These are phyloP conservation scores for Bostrychus sinensis DNA, from an alignment of 2,113 vertebrate species.

Conservation along the genomic window DNA sequence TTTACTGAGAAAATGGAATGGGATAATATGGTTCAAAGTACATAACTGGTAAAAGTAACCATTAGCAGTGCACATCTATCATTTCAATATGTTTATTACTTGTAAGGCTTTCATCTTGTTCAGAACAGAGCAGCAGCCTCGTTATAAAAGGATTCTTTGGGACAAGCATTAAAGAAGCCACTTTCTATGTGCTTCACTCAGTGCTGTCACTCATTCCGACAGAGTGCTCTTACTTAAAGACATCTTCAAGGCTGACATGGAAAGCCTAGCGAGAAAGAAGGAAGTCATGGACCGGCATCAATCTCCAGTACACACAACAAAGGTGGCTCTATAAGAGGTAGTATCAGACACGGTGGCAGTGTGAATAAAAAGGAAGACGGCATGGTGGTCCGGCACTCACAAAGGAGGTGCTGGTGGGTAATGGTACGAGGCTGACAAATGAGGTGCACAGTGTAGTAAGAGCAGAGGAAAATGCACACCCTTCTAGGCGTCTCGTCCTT, in stretches of 20 bases:
- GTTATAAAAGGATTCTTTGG: conserved; percentile 9
- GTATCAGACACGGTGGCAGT: conserved; percentile 3
- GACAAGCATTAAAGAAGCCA: conserved; percentile 14
- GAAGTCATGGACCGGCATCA: conserved; percentile 33
- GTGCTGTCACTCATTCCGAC: conserved; percentile 42
- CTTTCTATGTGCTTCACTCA: conserved; percentile 28
- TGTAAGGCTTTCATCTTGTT: conserved; percentile 8
- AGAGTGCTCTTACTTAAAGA: conserved; percentile 41
- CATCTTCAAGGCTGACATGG: conserved; percentile 41
- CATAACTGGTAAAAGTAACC: background rate
- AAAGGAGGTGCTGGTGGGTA: conserved; percentile 25
- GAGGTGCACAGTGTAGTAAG: conserved; percentile 25
- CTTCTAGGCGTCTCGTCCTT: conserved; percentile 48
- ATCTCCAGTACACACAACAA: conserved; percentile 26
- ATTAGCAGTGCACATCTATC: conserved; percentile 15
- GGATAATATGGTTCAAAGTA: background rate
- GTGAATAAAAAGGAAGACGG: conserved; percentile 42
- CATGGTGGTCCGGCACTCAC: conserved; percentile 3
- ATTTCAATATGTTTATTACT: background rate
- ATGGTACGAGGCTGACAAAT: conserved; percentile 56
- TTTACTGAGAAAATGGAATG: background rate
- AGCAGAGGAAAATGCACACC: conserved; percentile 46
- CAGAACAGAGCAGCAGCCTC: conserved; percentile 12
- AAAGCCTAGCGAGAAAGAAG: conserved; percentile 11
- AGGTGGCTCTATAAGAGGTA: conserved; percentile 10